Conservation (phyloP, 2,888 invertebrate genomes). For the Molorchus minor region DNA sequence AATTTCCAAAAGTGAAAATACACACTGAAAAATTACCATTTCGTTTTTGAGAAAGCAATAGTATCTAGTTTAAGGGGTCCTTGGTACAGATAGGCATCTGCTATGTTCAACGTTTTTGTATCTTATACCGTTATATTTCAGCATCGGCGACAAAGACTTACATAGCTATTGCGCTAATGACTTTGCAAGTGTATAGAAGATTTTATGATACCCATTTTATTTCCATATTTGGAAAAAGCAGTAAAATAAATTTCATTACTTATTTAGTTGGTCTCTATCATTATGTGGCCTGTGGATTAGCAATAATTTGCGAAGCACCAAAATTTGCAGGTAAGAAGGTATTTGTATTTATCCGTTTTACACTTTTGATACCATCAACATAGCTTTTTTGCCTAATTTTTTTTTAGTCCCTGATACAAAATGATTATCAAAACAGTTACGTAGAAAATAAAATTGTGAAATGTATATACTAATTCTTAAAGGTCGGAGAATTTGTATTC, state of each 20-base stretch:
- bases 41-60: no score
- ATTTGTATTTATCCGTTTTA: no score
- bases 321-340: conserved; percentile 70
- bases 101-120: neutral
- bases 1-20: neutral
- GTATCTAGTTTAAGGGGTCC: neutral
- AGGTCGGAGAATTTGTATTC: no score
- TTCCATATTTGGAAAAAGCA: conserved; percentile 80
- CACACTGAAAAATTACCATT: no score
- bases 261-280: conserved; percentile 81
- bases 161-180: conserved; percentile 70
- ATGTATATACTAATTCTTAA: no score
- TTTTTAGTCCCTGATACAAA: no score
- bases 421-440: no score
- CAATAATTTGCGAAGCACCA: conserved; percentile 75
- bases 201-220: conserved; percentile 83
- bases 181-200: conserved; percentile 76
- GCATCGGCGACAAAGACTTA: conserved; percentile 69
- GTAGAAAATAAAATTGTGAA: no score
- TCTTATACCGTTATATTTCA: conserved; percentile 55
- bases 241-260: conserved; percentile 81
- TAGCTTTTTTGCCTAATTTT: no score
- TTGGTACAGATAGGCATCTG: neutral
- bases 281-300: conserved; percentile 76
- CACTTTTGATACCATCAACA: no score